Conservation (phyloP, 2,888 invertebrate species). For the Diabrotica balteata region DNA sequence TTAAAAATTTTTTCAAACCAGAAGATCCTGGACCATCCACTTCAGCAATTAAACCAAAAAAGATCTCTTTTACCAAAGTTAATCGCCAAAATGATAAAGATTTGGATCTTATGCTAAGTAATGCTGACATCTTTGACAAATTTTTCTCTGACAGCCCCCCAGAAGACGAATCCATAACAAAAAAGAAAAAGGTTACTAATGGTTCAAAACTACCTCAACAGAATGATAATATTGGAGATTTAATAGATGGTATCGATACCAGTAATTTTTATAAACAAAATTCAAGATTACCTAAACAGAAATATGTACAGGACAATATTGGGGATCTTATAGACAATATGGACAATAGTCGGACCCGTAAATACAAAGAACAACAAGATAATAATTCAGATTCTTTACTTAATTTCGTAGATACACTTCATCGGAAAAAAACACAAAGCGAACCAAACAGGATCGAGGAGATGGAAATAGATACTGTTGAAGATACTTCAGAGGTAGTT, state of each 20-base stretch:
- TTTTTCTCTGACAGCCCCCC: constrained; percentile 34
- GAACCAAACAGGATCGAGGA: constrained; percentile 43
- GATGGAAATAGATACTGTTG: constrained; percentile 46
- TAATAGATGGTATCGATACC: too few species aligned
- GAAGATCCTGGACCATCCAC: constrained; percentile 31
- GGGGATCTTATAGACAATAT: too few species aligned
- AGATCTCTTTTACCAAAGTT: background rate
- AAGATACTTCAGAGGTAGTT: constrained; percentile 11
- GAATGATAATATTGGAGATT: too few species aligned
- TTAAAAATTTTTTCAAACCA: constrained; percentile 43
- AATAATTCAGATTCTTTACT: too few species aligned
- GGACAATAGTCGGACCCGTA: too few species aligned
- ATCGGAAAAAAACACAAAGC: constrained; percentile 41
- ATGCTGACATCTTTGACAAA: background rate
- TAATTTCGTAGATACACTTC: constrained; percentile 28
- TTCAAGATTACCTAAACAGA: too few species aligned
- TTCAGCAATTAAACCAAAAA: constrained; percentile 15
- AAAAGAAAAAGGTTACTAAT: background rate
- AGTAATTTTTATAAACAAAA: too few species aligned
- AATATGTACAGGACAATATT: too few species aligned
- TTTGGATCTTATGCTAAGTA: background rate
- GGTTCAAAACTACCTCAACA: background rate
- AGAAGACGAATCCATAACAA: background rate
- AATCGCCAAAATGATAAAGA: background rate
- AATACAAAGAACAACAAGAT: too few species aligned